A percentile compares a stretch with the other conserved stretches of the same genome.
Evolutionary conservation across 2,797 vertebrate genomes (phyloP).

Genomic region (Columba guinea): DNA sequence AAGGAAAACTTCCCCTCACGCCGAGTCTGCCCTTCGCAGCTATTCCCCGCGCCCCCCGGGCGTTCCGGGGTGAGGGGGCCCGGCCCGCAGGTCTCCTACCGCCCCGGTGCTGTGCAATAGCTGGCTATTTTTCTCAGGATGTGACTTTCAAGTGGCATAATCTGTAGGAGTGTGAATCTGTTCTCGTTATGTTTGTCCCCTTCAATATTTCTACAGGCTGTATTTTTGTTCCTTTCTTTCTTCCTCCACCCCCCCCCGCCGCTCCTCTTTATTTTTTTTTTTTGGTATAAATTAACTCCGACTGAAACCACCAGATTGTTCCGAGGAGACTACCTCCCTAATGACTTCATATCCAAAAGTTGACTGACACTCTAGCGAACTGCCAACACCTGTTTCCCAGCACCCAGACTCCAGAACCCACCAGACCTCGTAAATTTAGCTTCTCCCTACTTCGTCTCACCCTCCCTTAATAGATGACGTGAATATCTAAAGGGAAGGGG

Average conservation of each 20-base stretch:
- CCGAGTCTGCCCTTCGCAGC: neutral
- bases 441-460: neutral
- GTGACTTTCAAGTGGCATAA: constrained; percentile 39
- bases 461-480: constrained; percentile 54
- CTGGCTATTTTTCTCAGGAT: constrained; percentile 48
- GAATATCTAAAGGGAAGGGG: constrained; percentile 44
- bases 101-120: neutral
- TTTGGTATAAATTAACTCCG: constrained; percentile 44
- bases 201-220: constrained; percentile 1
- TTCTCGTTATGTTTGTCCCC: constrained; percentile 30
- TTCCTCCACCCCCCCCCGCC: fast-evolving
- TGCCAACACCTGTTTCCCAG: constrained; percentile 63
- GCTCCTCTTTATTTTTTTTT: neutral
- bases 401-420: constrained; percentile 56
- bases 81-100: neutral
- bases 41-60: neutral
- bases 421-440: constrained; percentile 61
- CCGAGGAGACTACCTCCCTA: constrained; percentile 56
- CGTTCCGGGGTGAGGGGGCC: neutral
- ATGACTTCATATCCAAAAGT: constrained; percentile 59
- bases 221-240: neutral
- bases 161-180: constrained; percentile 59
- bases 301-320: constrained; percentile 62
- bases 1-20: neutral
- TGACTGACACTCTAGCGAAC: constrained; percentile 57